Conservation (phyloP, 1,140 invertebrate genomes). For the Phymastichus coffea region DNA sequence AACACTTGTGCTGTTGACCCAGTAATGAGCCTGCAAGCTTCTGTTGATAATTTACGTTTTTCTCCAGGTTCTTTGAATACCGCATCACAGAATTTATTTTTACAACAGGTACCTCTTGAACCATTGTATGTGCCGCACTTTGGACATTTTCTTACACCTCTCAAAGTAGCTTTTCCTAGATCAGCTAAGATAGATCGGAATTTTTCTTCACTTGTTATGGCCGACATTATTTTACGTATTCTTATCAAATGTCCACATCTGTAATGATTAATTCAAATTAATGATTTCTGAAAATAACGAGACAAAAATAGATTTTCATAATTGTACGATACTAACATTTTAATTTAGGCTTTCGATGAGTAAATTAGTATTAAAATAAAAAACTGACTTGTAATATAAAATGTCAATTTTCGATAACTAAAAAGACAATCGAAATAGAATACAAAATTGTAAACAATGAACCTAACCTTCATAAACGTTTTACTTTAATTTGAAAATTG, state of each 20-base stretch:
- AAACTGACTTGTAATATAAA: too few relatives aligned
- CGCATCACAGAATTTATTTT: constrained; percentile 74
- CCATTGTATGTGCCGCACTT: constrained; percentile 81
- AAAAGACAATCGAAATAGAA: too few relatives aligned
- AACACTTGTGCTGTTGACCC: constrained; percentile 65
- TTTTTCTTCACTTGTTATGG: constrained; percentile 50
- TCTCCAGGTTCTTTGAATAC: constrained; percentile 70
- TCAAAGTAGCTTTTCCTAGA: constrained; percentile 68
- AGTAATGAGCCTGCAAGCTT: constrained; percentile 71
- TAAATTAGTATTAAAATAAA: too few relatives aligned
- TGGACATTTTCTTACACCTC: constrained; percentile 74
- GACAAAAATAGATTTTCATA: too few relatives aligned
- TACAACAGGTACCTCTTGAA: constrained; percentile 71
- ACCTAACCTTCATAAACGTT: constrained; percentile 6
- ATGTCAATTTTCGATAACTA: too few relatives aligned
- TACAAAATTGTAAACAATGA: constrained; percentile 24
- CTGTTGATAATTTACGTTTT: constrained; percentile 64
- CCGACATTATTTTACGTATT: too few relatives aligned
- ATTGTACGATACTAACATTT: too few relatives aligned
- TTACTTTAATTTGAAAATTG: not conserved
- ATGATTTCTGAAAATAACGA: too few relatives aligned
- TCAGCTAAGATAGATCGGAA: constrained; percentile 57
- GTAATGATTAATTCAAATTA: too few relatives aligned
- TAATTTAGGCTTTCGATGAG: too few relatives aligned
- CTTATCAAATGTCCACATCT: too few relatives aligned